Conservation (phyloP, 2,888 invertebrate species). For the Drosophila kuntzei region DNA sequence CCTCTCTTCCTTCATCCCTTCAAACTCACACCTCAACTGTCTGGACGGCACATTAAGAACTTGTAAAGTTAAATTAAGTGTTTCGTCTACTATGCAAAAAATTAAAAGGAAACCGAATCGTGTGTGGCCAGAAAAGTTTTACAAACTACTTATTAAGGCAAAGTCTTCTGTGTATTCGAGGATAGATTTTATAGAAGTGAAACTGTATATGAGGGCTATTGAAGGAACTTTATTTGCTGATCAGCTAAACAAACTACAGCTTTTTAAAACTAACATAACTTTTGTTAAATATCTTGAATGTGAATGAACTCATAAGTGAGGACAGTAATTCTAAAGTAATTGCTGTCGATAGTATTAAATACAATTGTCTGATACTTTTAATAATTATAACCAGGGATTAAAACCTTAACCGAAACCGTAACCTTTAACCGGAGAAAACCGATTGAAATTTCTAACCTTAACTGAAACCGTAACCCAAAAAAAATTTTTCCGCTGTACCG, state of each 20-base stretch:
- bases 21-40: slow-evolving; percentile 44
- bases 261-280: background rate
- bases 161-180: background rate
- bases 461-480: no score
- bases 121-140: slow-evolving; percentile 64
- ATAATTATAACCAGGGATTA: no score
- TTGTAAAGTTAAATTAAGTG: slow-evolving; percentile 80
- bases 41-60: slow-evolving; percentile 78
- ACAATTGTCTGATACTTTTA: no score
- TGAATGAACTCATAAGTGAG: background rate
- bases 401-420: no score
- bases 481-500: no score
- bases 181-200: background rate
- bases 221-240: background rate
- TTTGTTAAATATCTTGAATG: background rate
- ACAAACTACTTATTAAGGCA: slow-evolving; percentile 26
- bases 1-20: background rate
- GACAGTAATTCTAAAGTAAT: background rate
- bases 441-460: no score
- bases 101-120: slow-evolving; percentile 61
- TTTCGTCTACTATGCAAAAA: slow-evolving; percentile 73
- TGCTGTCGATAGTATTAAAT: no score
- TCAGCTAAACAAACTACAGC: background rate
- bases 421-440: no score
- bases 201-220: background rate